Evolutionary conservation across 2,113 vertebrate genomes (phyloP).

Genomic region (Triplophysa siluroides): DNA sequence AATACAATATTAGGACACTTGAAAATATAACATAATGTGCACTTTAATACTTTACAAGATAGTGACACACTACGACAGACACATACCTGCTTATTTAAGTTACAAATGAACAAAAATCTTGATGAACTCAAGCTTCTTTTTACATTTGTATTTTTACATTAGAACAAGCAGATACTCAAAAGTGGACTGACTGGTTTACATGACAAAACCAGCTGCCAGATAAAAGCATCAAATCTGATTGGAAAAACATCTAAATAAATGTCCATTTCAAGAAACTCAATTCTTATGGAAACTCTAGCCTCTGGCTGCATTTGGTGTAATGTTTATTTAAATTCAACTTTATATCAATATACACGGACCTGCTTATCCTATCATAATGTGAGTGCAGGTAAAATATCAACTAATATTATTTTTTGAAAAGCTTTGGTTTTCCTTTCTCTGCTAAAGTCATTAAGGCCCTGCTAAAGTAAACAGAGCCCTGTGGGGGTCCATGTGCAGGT

Average conservation of each 20-base stretch:
- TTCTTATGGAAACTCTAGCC: neutral
- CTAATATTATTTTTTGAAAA: slow-evolving; percentile 5
- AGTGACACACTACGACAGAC: neutral
- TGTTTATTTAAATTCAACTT: neutral
- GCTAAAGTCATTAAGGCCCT: slow-evolving; percentile 61
- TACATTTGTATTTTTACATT: neutral
- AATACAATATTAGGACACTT: too few relatives aligned
- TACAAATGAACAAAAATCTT: neutral
- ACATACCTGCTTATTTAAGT: neutral
- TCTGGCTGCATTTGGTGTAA: neutral
- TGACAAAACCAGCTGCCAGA: neutral
- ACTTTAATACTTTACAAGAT: too few relatives aligned
- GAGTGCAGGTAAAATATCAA: neutral
- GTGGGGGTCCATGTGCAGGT: slow-evolving; percentile 65
- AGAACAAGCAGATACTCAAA: neutral
- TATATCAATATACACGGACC: neutral
- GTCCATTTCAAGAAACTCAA: neutral
- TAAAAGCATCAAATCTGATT: neutral
- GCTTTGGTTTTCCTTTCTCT: slow-evolving; percentile 61
- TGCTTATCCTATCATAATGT: neutral
- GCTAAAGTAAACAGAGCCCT: slow-evolving; percentile 59
- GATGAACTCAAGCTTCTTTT: neutral
- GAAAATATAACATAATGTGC: too few relatives aligned
- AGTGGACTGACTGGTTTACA: neutral
- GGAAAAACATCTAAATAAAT: neutral